Evolutionary conservation across 2,888 invertebrate genomes (phyloP).

Genomic region (Drosophila nr. perissopoda): DNA sequence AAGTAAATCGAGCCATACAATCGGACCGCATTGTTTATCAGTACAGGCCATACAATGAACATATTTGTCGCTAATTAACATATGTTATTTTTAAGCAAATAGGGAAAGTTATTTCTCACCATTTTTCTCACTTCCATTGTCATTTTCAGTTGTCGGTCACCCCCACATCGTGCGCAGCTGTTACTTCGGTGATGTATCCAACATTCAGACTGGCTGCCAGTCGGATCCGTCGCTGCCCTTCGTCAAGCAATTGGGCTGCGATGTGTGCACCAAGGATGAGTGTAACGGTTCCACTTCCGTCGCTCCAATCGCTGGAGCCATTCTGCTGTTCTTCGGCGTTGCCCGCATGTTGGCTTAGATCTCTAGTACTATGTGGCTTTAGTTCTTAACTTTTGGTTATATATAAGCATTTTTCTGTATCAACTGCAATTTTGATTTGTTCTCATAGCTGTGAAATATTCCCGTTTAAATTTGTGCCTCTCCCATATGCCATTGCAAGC

Average conservation of each 20-base stretch:
- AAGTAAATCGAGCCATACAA: slow-evolving; percentile 16
- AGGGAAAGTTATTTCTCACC: slow-evolving; percentile 36
- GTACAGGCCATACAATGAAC: slow-evolving; percentile 30
- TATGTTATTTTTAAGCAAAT: slow-evolving; percentile 13
- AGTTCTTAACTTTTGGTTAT: slow-evolving; percentile 45
- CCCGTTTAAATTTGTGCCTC: slow-evolving; percentile 48
- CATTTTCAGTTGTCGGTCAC: slow-evolving; percentile 65
- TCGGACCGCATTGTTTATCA: slow-evolving; percentile 33
- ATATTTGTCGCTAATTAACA: not conserved
- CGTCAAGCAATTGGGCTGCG: slow-evolving; percentile 80
- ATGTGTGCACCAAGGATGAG: slow-evolving; percentile 80
- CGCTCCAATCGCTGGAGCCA: slow-evolving; percentile 73
- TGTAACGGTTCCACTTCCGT: slow-evolving; percentile 79
- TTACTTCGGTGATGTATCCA: slow-evolving; percentile 80
- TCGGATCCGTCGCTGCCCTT: slow-evolving; percentile 80
- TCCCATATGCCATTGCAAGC: slow-evolving; percentile 19
- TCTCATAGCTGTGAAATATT: slow-evolving; percentile 40
- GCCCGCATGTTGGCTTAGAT: slow-evolving; percentile 82
- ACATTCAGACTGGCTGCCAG: slow-evolving; percentile 78
- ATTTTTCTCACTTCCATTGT: slow-evolving; percentile 21
- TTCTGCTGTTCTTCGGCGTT: slow-evolving; percentile 75
- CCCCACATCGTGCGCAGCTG: slow-evolving; percentile 76
- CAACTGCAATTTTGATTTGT: slow-evolving; percentile 23
- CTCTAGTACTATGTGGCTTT: slow-evolving; percentile 29
- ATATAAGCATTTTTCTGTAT: slow-evolving; percentile 31